Conservation (phyloP, 2,797 vertebrate species). For the Aselliscus stoliczkanus region DNA sequence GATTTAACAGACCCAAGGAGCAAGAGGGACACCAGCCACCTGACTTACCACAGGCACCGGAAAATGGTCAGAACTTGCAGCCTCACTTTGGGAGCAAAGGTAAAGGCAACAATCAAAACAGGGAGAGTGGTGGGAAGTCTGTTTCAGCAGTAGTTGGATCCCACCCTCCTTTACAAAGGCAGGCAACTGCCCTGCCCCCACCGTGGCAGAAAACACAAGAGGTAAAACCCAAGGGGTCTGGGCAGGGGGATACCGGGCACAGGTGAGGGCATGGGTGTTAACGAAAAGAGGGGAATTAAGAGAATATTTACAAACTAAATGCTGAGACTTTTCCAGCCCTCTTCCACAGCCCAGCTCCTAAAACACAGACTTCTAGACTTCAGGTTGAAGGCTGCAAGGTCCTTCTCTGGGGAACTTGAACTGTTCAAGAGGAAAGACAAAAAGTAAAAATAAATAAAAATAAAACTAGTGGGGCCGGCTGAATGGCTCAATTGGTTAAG, state of each 20-base stretch:
- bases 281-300: neutral
- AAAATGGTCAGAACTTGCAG: neutral
- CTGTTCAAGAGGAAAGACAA: neutral
- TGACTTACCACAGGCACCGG: neutral
- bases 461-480: neutral
- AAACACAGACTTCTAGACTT: neutral
- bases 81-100: neutral
- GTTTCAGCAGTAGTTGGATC: neutral
- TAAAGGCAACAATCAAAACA: neutral
- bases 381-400: neutral
- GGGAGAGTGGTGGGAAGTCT: neutral
- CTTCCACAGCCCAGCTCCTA: neutral
- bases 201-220: neutral
- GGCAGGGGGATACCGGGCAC: neutral
- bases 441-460: neutral
- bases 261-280: neutral
- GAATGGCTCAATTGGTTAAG: too few relatives aligned
- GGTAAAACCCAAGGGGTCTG: neutral
- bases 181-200: neutral
- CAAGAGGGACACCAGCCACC: neutral
- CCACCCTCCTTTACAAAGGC: neutral
- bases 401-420: neutral
- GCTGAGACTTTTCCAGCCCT: neutral
- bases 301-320: neutral
- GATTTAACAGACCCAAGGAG: neutral